Base-by-base conservation (phyloP, 2,888 invertebrate genomes). In the Clistopyga incitator region DNA sequence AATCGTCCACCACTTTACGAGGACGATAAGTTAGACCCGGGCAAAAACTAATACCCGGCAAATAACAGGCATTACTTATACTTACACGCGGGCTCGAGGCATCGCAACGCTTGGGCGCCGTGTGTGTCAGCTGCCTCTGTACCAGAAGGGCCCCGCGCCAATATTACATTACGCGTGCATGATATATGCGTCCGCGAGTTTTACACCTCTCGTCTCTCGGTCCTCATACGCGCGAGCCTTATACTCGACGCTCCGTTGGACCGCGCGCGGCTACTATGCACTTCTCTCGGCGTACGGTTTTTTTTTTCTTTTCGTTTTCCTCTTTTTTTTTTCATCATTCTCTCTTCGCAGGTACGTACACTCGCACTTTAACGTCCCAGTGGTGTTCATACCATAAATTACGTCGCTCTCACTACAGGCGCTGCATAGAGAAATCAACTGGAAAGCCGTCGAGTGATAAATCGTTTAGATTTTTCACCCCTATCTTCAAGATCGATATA, bases 1-100 rank as follows among this genome's bases (percentile, higher is more conserved):
- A 90, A 90, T 90, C 89, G 90, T 89, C 86, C 80, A 86, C 86
- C 87, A 89, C 86, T 90, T 90, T 90, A 90, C 89, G 90, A 90
- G 88, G 84, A 87, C 89, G 89, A 90, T 90, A 90, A 90, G 88
- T 90, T 89, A 88, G 86, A 78, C 85, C 87, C 78, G 78, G 67
- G 88, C 90, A 90, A 90, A 91, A 90, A 90, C 90, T 91, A 90
- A 90, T 90, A 90, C 88, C 87, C 86, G 85, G 89, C 89, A 90
- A 90, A 90, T 90, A 91, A 89, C 88, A 88, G 89, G 86, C 89
- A 90, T 90, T 90, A 89, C 89, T 89, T 89, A 89, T 88, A 88
- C 88, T 90, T 89, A 89, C 87, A 88, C 85, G 75, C 85, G 75
- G 68, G 70, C 64, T 38, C 8, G 38, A 38, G 80, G 80, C 70